These are phyloP conservation scores for Spea multiplicata DNA, from an alignment of 2,113 vertebrate genomes.

Conservation along the genomic window DNA sequence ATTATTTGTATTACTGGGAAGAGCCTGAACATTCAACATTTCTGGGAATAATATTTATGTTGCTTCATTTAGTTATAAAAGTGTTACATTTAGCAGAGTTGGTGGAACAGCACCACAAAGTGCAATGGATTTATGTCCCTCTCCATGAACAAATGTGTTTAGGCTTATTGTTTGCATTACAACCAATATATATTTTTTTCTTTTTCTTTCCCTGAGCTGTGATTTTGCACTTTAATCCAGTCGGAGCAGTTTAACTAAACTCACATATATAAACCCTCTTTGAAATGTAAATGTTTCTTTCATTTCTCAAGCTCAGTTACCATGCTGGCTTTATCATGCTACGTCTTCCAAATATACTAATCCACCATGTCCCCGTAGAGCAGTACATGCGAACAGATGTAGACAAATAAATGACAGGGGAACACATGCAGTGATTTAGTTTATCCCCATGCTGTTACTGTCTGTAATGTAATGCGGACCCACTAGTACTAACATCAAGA, in stretches of 20 bases:
- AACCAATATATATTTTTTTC: too few relatives aligned
- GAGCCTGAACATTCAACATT: too few relatives aligned
- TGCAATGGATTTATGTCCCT: too few relatives aligned
- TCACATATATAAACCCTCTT: background rate
- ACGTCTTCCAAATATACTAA: constrained; percentile 1
- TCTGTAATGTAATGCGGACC: background rate
- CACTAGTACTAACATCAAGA: constrained; percentile 4
- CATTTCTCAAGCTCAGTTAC: background rate
- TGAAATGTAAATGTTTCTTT: constrained; percentile 1
- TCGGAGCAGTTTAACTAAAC: background rate
- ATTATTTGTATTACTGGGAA: too few relatives aligned
- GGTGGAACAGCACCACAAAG: too few relatives aligned
- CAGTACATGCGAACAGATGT: constrained; percentile 1
- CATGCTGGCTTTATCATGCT: background rate
- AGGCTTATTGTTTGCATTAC: too few relatives aligned
- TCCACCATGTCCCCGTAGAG: background rate
- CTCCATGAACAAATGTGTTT: too few relatives aligned
- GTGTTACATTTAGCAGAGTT: too few relatives aligned
- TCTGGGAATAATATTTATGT: too few relatives aligned
- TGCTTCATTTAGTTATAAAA: too few relatives aligned
- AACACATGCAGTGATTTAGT: constrained; percentile 11
- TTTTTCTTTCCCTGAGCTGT: too few relatives aligned
- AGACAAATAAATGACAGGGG: constrained; percentile 12
- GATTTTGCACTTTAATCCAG: background rate
- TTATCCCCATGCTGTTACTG: constrained; percentile 3